Evolutionary conservation across 2,888 invertebrate species (phyloP).

Genomic region (Acanthosoma haemorrhoidale): DNA sequence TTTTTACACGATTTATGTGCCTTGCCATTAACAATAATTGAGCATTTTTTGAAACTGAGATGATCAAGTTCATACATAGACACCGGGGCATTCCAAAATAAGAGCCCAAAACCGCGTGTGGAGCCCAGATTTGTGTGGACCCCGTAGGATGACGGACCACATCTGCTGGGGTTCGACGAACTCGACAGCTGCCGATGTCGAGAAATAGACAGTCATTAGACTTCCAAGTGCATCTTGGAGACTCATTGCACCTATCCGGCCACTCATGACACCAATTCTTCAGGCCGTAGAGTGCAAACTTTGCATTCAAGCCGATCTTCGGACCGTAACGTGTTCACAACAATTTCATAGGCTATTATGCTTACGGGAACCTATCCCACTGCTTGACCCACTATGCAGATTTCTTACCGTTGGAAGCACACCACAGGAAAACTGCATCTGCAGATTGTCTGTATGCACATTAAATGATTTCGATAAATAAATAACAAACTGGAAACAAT

Average conservation of each 20-base stretch:
- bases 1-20: too few species aligned
- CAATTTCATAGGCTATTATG: not conserved
- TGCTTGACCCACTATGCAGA: not conserved
- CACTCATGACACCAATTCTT: not conserved
- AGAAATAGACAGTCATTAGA: not conserved
- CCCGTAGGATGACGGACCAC: constrained; percentile 9
- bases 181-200: not conserved
- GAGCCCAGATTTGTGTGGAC: too few species aligned
- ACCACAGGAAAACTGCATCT: too few species aligned
- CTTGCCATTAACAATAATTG: too few species aligned
- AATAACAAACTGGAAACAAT: too few species aligned
- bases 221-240: not conserved
- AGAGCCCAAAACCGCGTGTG: too few species aligned
- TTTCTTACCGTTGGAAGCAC: not conserved
- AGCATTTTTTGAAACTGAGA: too few species aligned
- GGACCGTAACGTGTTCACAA: too few species aligned
- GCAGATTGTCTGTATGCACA: too few species aligned
- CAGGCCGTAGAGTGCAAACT: not conserved
- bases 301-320: not conserved
- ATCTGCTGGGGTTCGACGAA: constrained; percentile 9
- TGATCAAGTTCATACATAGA: too few species aligned
- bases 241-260: constrained; percentile 5
- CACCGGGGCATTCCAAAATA: too few species aligned
- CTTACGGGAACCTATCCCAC: not conserved
- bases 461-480: too few species aligned